A percentile compares a stretch with the other conserved stretches of the same genome.
phyloP scores from a whole-genome alignment of 2,113 vertebrate species.

The Crypturellus undulatus region DNA sequence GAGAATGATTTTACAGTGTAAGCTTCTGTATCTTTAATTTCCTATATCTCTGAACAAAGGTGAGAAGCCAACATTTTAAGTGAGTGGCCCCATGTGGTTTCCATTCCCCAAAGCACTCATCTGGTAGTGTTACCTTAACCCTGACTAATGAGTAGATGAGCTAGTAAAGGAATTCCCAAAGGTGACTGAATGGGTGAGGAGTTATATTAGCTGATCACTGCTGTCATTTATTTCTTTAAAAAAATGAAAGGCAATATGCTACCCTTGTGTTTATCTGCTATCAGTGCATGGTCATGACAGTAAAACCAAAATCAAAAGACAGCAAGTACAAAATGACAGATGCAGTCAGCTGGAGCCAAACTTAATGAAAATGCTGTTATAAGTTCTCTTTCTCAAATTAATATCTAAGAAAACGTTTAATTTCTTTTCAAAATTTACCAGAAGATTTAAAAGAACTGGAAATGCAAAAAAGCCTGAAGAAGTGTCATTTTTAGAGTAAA shows the following conservation, averaged over 20 bases:
- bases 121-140: background rate
- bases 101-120: background rate
- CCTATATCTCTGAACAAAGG: background rate
- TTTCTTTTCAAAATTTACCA: background rate
- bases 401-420: background rate
- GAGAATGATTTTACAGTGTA: background rate
- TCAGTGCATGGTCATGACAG: background rate
- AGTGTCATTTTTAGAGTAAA: background rate
- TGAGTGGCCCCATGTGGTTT: background rate
- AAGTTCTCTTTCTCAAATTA: background rate
- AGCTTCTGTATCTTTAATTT: constrained; percentile 24
- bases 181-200: constrained; percentile 3
- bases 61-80: background rate
- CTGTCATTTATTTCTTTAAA: background rate
- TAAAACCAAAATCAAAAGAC: background rate
- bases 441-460: background rate
- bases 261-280: background rate
- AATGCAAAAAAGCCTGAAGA: background rate
- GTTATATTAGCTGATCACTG: background rate
- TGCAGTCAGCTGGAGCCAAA: background rate
- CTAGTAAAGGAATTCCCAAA: background rate
- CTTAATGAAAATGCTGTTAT: background rate
- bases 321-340: background rate
- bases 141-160: constrained; percentile 9
- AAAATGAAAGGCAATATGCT: constrained; percentile 5